Percentiles rank a stretch among this genome's conserved stretches.
phyloP scores from a whole-genome alignment of 2,797 vertebrate genomes.

The Pteropus rufus region DNA sequence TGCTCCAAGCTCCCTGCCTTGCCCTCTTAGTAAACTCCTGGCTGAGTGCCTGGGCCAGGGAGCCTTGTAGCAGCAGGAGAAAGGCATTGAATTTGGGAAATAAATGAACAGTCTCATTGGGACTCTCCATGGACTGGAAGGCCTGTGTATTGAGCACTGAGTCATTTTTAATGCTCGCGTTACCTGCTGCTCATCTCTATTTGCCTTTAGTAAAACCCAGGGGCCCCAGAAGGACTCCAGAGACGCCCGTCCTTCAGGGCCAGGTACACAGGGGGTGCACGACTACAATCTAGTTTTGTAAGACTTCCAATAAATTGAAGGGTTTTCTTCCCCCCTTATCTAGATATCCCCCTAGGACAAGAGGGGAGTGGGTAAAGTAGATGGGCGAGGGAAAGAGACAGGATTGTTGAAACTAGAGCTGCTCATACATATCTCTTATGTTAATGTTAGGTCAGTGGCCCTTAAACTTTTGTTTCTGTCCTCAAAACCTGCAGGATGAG shows the following conservation, averaged over 20 bases:
- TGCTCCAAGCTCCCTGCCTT: neutral
- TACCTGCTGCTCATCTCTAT: conserved; percentile 34
- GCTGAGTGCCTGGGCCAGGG: neutral
- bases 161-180: conserved; percentile 17
- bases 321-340: fast-evolving
- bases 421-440: neutral
- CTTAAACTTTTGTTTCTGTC: neutral
- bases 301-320: neutral
- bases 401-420: neutral
- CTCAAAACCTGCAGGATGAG: neutral
- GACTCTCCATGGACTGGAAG: neutral
- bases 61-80: neutral
- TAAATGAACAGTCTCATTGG: neutral
- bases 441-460: neutral
- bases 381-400: no score
- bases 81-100: neutral
- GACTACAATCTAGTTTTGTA: neutral
- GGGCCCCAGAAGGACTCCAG: neutral
- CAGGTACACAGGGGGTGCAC: neutral
- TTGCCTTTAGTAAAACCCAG: neutral
- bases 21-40: neutral
- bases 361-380: neutral
- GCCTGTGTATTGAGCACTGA: neutral
- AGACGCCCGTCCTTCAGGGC: neutral
- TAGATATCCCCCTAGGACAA: neutral